A percentile compares a stretch with the other conserved stretches of the same genome.
Conservation (phyloP, 2,113 vertebrate species). For the Ellobius talpinus region DNA sequence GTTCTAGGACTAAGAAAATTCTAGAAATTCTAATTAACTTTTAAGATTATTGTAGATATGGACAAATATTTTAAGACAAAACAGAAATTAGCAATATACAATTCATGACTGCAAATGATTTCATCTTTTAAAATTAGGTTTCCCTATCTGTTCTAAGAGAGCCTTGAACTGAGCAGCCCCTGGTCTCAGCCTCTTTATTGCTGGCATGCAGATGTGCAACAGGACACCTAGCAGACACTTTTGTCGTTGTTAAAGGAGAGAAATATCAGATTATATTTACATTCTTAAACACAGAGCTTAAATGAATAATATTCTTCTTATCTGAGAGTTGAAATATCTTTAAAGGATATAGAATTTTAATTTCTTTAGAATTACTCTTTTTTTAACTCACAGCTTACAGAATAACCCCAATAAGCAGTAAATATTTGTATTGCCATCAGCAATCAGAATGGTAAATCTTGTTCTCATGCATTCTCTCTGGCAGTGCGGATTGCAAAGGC, state of each 20-base stretch:
- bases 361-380: conserved; percentile 19
- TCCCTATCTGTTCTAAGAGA: too few species aligned
- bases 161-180: background rate
- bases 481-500: conserved; percentile 44
- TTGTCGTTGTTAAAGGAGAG: background rate
- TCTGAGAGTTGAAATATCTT: background rate
- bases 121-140: background rate
- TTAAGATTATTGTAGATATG: background rate
- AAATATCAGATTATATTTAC: background rate
- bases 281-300: background rate
- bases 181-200: background rate
- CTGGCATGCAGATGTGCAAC: background rate
- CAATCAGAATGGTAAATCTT: conserved; percentile 38
- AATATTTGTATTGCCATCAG: conserved; percentile 60
- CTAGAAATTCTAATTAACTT: background rate
- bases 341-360: conserved; percentile 12
- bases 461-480: background rate
- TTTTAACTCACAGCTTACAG: conserved; percentile 33
- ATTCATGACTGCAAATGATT: background rate
- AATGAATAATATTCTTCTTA: background rate
- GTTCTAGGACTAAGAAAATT: background rate
- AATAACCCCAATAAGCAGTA: conserved; percentile 22
- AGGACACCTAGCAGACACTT: background rate
- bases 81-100: background rate
- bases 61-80: background rate